Base-by-base conservation (phyloP, 64 coral and sea anemone species). In the Cladopsammia gracilis region DNA sequence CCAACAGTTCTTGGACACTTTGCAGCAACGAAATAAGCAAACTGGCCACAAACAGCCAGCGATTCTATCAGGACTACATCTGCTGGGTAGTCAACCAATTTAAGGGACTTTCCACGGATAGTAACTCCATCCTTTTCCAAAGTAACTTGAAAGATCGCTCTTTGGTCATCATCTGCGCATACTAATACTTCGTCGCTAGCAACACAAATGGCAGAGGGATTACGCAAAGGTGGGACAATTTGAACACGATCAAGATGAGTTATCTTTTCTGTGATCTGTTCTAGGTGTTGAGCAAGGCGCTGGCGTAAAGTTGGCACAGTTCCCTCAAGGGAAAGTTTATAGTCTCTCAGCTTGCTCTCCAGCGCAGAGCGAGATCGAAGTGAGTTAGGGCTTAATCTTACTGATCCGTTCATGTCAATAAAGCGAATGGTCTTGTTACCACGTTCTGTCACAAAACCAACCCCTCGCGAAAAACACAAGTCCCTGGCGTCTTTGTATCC, bases 271-370 rank as follows among this genome's bases (percentile, higher is more conserved):
- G 61, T 60, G 18, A 86, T 19, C 82, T 86, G 82, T 26, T 70
- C 62, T 26, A 86, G 43, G 82, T 69, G 52, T 70, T 86, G 62
- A 67, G 82, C 34, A 49, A 70, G 82, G 82, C 62, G 82, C 60
- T 86, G 61, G 16, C 82, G 82, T 86, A 86, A 26, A 86, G 82
- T 86, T 86, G 70, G 26, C 25, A 72, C 70, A 45, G 25, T 72
- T 49, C 86, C 70, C 52, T 88, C 48, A 61, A 88, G 69, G 50
- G 70, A 88, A 76, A 89, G 87, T 12, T 76, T 77, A 48, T 89
- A 77, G 62, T 52, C 58, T 50, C 14, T 49, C 75, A 76, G 72
- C 56, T 34, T 80, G n/a, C 77, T 34, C 25, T 80, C 56, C 87
- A 76, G 75, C 71, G 64, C 54, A 60, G 72, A 64, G 56, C 71